Evolutionary conservation across 2,797 vertebrate genomes (phyloP).

Genomic region (Pseudopleuronectes americanus): DNA sequence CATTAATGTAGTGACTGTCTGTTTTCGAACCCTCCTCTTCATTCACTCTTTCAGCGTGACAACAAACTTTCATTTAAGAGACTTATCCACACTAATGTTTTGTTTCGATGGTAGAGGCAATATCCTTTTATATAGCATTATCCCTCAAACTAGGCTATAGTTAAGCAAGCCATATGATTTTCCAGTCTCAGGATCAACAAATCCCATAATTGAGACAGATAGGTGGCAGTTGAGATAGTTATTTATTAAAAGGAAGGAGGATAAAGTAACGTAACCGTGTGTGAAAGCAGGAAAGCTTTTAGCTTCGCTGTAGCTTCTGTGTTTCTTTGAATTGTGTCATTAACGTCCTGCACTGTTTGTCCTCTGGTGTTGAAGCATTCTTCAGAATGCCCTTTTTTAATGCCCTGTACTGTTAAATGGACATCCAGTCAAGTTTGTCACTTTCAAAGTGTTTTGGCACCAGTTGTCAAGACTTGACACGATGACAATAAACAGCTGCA

Average conservation of each 20-base stretch:
- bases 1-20: not conserved
- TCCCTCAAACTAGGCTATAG: constrained; percentile 29
- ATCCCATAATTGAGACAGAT: constrained; percentile 16
- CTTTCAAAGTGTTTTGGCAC: not conserved
- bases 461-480: not conserved
- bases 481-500: not conserved
- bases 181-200: constrained; percentile 45
- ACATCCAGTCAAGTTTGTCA: not conserved
- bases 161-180: constrained; percentile 45
- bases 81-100: constrained; percentile 17
- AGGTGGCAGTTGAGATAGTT: not conserved
- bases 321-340: not conserved
- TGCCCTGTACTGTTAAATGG: not conserved
- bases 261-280: constrained; percentile 1
- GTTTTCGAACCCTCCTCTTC: not conserved
- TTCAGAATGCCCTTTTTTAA: not conserved
- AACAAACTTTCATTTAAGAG: constrained; percentile 10
- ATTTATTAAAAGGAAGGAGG: constrained; percentile 13
- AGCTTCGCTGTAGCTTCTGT: constrained; percentile 4
- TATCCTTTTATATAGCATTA: constrained; percentile 12
- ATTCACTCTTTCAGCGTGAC: not conserved
- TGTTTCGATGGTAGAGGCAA: constrained; percentile 20
- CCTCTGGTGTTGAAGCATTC: not conserved
- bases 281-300: constrained; percentile 1
- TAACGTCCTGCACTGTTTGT: not conserved